Evolutionary conservation across 2,113 vertebrate species (phyloP).

Genomic region (Psilopogon haemacephalus): DNA sequence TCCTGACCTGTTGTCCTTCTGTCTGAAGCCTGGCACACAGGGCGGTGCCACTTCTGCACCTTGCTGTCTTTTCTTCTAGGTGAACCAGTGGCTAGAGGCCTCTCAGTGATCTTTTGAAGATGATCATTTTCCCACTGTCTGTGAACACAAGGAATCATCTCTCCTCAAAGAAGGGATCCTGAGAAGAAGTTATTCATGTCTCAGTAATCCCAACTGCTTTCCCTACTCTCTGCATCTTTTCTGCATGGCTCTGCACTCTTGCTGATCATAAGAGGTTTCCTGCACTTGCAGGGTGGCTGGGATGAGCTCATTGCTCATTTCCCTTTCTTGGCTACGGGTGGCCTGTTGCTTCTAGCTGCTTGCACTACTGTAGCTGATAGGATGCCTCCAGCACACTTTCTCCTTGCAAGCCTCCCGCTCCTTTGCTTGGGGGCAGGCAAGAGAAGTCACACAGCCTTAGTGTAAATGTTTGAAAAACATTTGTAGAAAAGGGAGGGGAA

Average conservation of each 20-base stretch:
- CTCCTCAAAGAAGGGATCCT: not conserved
- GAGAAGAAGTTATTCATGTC: not conserved
- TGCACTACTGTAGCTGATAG: not conserved
- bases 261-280: not conserved
- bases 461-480: slow-evolving; percentile 41
- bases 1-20: not conserved
- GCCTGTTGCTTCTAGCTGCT: not conserved
- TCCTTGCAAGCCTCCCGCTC: not conserved
- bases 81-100: not conserved
- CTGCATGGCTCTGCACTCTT: not conserved
- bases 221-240: not conserved
- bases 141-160: not conserved
- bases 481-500: slow-evolving; percentile 11
- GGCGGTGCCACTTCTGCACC: not conserved
- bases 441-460: not conserved
- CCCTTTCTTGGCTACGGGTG: not conserved
- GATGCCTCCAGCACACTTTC: not conserved
- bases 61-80: not conserved
- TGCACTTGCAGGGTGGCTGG: not conserved
- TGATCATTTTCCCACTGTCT: not conserved
- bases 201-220: not conserved
- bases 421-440: not conserved
- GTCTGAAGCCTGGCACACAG: not conserved
- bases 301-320: not conserved
- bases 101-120: not conserved